Percentiles rank a stretch among this genome's conserved stretches.
Evolutionary conservation across 1,140 invertebrate species (phyloP).

Genomic region (Nomia melanderi): DNA sequence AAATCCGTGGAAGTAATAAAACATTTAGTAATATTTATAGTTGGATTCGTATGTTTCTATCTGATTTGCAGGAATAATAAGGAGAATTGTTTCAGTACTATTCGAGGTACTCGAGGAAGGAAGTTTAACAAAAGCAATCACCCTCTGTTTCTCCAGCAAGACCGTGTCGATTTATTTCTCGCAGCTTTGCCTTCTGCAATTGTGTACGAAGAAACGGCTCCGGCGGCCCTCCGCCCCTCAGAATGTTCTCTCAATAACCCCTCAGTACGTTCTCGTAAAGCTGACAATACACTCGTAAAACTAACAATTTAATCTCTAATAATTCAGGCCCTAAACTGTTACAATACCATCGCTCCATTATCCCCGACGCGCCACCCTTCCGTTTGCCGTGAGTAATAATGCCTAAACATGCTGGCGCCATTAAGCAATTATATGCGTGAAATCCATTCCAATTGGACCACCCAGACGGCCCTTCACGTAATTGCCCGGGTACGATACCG

Average conservation of each 20-base stretch:
- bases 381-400: slow-evolving; percentile 45
- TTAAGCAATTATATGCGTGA: slow-evolving; percentile 53
- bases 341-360: slow-evolving; percentile 40
- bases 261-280: not conserved
- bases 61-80: not conserved
- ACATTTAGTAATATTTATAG: not conserved
- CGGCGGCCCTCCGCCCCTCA: not conserved
- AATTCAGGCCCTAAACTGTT: slow-evolving; percentile 24
- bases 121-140: not conserved
- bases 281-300: slow-evolving; percentile 34
- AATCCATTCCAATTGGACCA: slow-evolving; percentile 49
- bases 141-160: not conserved
- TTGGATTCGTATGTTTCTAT: not conserved
- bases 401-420: slow-evolving; percentile 49
- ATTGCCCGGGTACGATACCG: slow-evolving; percentile 37
- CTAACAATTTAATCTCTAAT: slow-evolving; percentile 39
- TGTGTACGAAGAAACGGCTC: not conserved
- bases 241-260: not conserved
- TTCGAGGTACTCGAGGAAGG: not conserved
- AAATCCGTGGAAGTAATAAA: not conserved
- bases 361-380: slow-evolving; percentile 19
- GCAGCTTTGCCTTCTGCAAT: not conserved
- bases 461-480: slow-evolving; percentile 37
- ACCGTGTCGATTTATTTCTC: not conserved
- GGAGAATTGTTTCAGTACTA: not conserved